phyloP scores from a whole-genome alignment of 2,888 invertebrate species.

The Cecidostiba fungosa region DNA sequence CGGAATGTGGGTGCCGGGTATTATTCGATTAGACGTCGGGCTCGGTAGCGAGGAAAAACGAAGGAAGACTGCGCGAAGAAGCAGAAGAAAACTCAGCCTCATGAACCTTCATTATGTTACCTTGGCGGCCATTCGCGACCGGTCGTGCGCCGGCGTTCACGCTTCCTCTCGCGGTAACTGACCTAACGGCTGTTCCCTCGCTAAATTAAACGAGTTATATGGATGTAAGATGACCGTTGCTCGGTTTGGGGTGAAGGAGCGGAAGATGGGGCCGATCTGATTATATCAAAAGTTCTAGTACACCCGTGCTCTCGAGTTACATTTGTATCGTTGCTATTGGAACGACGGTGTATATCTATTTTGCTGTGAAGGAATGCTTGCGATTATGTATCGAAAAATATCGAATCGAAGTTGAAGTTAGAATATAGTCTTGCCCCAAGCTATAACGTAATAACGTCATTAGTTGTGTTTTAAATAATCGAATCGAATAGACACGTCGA shows the following conservation, averaged over 20 bases:
- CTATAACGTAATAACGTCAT: too few relatives aligned
- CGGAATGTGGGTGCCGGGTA: conserved; percentile 73
- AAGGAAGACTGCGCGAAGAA: conserved; percentile 68
- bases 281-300: conserved; percentile 72
- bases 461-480: too few relatives aligned
- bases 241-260: conserved; percentile 20
- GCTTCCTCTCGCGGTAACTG: conserved; percentile 72
- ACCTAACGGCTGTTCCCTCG: conserved; percentile 74
- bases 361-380: too few relatives aligned
- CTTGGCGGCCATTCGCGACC: conserved; percentile 72
- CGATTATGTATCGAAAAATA: too few relatives aligned
- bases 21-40: conserved; percentile 78
- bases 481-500: too few relatives aligned
- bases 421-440: too few relatives aligned
- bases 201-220: conserved; percentile 78
- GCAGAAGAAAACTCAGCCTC: conserved; percentile 70
- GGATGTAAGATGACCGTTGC: conserved; percentile 74
- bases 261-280: too few relatives aligned
- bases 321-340: too few relatives aligned
- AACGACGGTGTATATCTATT: too few relatives aligned
- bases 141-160: conserved; percentile 74
- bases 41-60: conserved; percentile 70
- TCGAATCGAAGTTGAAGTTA: too few relatives aligned
- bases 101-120: conserved; percentile 79
- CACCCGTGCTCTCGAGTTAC: too few relatives aligned